phyloP scores from a whole-genome alignment of 2,113 vertebrate species.

The Heterotis niloticus region DNA sequence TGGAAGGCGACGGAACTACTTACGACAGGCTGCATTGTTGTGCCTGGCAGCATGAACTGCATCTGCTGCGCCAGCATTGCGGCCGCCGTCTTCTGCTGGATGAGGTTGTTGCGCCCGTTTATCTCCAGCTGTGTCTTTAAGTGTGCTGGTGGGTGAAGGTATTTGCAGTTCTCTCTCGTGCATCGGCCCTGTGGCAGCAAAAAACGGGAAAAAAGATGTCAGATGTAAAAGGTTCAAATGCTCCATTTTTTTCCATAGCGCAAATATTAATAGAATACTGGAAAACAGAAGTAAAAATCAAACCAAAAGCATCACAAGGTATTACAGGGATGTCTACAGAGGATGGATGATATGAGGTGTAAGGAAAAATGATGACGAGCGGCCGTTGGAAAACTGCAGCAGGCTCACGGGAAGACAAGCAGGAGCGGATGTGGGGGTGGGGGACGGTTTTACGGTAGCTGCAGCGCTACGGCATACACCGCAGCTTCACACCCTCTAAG shows the following conservation, averaged over 20 bases:
- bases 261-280: slow-evolving; percentile 13
- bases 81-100: slow-evolving; percentile 97
- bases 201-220: background rate
- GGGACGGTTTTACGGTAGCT: background rate
- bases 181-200: slow-evolving; percentile 82
- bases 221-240: background rate
- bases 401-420: background rate
- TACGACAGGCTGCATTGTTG: slow-evolving; percentile 90
- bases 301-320: background rate
- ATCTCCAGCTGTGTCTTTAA: slow-evolving; percentile 99
- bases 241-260: background rate
- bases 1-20: slow-evolving; percentile 47
- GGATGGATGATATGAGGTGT: background rate
- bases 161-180: slow-evolving; percentile 98
- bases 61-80: slow-evolving; percentile 99
- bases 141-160: slow-evolving; percentile 96
- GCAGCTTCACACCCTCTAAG: background rate
- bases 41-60: slow-evolving; percentile 98
- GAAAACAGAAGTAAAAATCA: slow-evolving; percentile 24
- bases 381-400: background rate
- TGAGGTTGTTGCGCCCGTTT: slow-evolving; percentile 97
- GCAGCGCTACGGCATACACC: background rate
- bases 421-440: background rate
- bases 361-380: background rate
- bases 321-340: background rate